A percentile compares a stretch with the other conserved stretches of the same genome.
These are phyloP conservation scores for Auanema sp. DNA, from an alignment of 2,888 invertebrate species.

Conservation along the genomic window DNA sequence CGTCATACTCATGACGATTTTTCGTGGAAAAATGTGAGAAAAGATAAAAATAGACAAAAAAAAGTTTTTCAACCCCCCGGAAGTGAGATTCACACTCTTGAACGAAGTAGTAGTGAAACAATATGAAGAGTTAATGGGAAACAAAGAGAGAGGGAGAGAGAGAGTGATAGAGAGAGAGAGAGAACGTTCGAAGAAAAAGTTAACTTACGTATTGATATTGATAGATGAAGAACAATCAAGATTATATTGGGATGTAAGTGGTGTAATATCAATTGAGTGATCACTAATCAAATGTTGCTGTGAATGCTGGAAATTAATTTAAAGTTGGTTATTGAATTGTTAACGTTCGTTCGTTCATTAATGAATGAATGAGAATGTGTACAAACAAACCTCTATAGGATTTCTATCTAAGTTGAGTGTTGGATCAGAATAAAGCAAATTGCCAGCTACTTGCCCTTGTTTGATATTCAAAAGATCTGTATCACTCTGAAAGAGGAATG, in stretches of 20 bases:
- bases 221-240: too few species aligned
- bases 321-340: too few species aligned
- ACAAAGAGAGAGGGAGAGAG: too few species aligned
- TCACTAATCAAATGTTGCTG: too few species aligned
- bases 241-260: too few species aligned
- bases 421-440: slow-evolving; percentile 38
- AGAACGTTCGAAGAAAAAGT: too few species aligned
- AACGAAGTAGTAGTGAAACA: neutral
- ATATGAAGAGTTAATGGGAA: neutral
- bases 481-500: slow-evolving; percentile 28
- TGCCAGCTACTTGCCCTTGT: slow-evolving; percentile 3
- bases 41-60: neutral
- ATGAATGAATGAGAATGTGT: neutral
- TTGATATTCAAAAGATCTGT: slow-evolving; percentile 31
- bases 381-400: neutral
- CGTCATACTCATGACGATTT: neutral
- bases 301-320: too few species aligned
- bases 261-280: too few species aligned
- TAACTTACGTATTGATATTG: too few species aligned
- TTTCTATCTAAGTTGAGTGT: slow-evolving; percentile 18
- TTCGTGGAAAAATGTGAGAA: neutral
- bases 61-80: neutral
- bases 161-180: too few species aligned
- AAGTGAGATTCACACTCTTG: neutral
- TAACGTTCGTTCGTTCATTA: too few species aligned